Base-by-base conservation (phyloP, 2,888 invertebrate species). In the Sarcophaga carnaria region DNA sequence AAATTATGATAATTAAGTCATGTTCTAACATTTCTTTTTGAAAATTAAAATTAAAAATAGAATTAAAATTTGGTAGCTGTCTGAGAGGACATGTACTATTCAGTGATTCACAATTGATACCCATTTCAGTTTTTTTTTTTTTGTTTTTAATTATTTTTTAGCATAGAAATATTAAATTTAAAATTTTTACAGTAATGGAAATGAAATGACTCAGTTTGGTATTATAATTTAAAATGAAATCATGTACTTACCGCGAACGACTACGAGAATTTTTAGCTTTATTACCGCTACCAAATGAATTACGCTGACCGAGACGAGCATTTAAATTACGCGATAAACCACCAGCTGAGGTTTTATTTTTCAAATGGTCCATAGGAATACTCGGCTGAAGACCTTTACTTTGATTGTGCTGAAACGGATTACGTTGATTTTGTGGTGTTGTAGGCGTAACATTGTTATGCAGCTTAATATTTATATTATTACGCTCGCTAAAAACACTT, bases 401-500 rank as follows among this genome's bases (percentile, higher is more conserved):
- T 37, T 88, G 82, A 67, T 77, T 88, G 70, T 87, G 79, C 60
- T 87, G 87, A 76, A 87, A 87, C 2, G 83, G 86, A 71, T 88
- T 86, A 2, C 88, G 83, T 66, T 89, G 86, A 27, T 83, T 74
- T 84, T 89, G 90, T 90, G 90, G 80, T 62, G 80, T 8, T 11
- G 83, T 20, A 49, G 77, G 45, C 2, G 86, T 64, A 12, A 89
- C 83, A 86, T 86, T 79, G 78, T 89, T 89, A 80, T 89, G 90
- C 17, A 91, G 80, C 47, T 92, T 90, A 78, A 88, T 94, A 93
- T 95, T 94, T 20, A 92, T 89, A 88, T 94, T 95, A 93, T 96
- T 95, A 60, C 96, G 95, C 92, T 97, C 97, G 92, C 97, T 97
- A 91, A 97, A 95, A 79, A 97, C 96, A 93, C 96, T 97, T 64